Base-by-base conservation (phyloP, 1,140 invertebrate species). In the Paracyclopina nana region DNA sequence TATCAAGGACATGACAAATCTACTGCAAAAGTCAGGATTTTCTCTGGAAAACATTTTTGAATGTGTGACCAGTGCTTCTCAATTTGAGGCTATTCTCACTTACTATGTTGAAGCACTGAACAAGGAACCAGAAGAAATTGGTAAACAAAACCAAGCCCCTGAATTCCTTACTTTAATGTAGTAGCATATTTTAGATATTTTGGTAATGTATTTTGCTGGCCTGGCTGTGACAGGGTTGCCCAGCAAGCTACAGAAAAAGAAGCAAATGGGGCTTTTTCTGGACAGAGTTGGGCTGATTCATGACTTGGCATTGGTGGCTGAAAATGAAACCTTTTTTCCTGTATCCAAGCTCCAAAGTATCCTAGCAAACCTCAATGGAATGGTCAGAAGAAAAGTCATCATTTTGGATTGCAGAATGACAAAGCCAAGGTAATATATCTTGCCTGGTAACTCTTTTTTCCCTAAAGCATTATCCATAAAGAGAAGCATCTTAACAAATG, bases 41-140 rank as follows among this genome's bases (percentile, higher is more conserved):
- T n/a, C n/a, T 9, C 8, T 38, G 34, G 20, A 20, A 5, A 38
- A 38, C 34, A 38, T 38, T 38, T 38, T 16, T 20, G 34, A 38
- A 38, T 16, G 20, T 20, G 9, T 38, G n/a, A n/a, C 34, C 4
- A 16, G n/a, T 4, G n/a, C n/a, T 38, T 20, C 14, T 5, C 34
- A 38, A 16, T 9, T 38, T 38, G 34, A 38, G 8, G 34, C 14
- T 20, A 38, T 38, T 20, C 34, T 38, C 4, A 38, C 14, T 16
- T n/a, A n/a, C 8, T 38, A 16, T 20, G 34, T 38, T 38, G 34
- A 38, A 2, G 34, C 34, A n/a, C 14, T 38, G n/a, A 38, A 38
- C 20, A 38, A 38, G 8, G 34, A 38, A 38, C 34, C 34, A n/a
- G 34, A 38, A 9, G 34, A 38, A 38, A 38, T 38, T 38, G 34